Conservation (phyloP, 2,113 vertebrate genomes). For the Trematocara zebra region DNA sequence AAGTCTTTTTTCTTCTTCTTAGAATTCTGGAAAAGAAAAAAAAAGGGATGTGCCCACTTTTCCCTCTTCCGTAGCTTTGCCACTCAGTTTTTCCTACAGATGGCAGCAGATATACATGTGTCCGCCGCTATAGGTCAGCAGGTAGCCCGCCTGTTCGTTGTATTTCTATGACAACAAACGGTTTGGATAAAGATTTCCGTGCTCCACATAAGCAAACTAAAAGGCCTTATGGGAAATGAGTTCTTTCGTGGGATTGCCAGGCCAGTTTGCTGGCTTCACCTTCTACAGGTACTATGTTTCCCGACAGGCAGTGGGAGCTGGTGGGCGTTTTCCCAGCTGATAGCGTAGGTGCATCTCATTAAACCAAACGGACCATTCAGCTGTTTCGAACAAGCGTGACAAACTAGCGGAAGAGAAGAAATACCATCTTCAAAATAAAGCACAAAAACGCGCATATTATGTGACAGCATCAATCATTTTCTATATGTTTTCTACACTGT, state of each 20-base stretch:
- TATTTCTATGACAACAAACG: conserved; percentile 12
- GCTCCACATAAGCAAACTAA: conserved; percentile 61
- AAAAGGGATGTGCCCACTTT: background rate
- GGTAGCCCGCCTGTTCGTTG: background rate
- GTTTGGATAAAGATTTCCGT: conserved; percentile 31
- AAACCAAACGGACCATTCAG: conserved; percentile 8
- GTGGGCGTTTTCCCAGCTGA: background rate
- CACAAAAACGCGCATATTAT: accelerated
- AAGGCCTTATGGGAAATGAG: conserved; percentile 46
- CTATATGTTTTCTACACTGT: accelerated
- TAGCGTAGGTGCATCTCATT: background rate
- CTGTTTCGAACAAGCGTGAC: conserved; percentile 16
- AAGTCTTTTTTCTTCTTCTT: background rate
- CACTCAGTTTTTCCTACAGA: conserved; percentile 8
- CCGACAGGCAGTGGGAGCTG: background rate
- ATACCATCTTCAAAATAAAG: conserved; percentile 36
- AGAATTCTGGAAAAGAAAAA: background rate
- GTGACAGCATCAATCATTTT: accelerated
- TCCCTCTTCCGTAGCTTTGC: background rate
- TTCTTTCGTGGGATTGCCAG: background rate
- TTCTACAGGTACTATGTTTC: conserved; percentile 18
- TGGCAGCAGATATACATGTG: conserved; percentile 33
- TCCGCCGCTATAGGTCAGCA: background rate
- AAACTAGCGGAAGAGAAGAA: background rate
- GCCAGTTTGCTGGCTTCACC: accelerated